These are phyloP conservation scores for Heliconius cydno DNA, from an alignment of 2,888 invertebrate genomes.

Conservation along the genomic window DNA sequence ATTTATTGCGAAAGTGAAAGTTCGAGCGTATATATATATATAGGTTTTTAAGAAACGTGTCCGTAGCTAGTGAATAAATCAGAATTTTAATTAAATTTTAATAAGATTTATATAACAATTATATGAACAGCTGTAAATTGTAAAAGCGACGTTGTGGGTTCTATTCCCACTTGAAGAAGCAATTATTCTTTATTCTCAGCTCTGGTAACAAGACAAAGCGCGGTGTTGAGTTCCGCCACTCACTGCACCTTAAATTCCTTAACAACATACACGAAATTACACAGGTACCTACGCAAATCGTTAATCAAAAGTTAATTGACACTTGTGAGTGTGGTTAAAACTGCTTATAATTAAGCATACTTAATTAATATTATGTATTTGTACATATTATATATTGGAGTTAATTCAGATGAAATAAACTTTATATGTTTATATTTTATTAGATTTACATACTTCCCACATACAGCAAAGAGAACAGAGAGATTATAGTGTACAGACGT, in stretches of 20 bases:
- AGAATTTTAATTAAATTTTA: neutral
- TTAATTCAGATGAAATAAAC: no score
- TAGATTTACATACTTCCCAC: no score
- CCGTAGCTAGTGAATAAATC: neutral
- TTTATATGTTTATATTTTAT: no score
- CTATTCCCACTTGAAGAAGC: neutral
- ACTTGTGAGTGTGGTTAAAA: neutral
- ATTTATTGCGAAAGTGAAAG: slow-evolving; percentile 28
- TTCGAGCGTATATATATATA: neutral
- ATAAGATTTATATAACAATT: neutral
- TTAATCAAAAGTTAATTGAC: neutral
- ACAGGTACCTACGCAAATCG: neutral
- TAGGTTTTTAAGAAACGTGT: slow-evolving; percentile 10
- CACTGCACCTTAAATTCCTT: neutral
- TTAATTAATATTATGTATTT: neutral
- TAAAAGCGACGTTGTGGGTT: neutral
- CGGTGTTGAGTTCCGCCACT: neutral
- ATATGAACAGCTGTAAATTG: no score
- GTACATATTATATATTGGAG: neutral
- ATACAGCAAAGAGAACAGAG: no score
- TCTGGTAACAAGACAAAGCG: neutral
- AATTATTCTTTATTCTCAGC: neutral
- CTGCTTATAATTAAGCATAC: neutral
- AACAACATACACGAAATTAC: neutral
- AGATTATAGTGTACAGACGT: no score